Percentiles rank a stretch among this genome's conserved stretches.
These are phyloP conservation scores for Drosophila rufa DNA, from an alignment of 1,140 invertebrate species.

Conservation along the genomic window DNA sequence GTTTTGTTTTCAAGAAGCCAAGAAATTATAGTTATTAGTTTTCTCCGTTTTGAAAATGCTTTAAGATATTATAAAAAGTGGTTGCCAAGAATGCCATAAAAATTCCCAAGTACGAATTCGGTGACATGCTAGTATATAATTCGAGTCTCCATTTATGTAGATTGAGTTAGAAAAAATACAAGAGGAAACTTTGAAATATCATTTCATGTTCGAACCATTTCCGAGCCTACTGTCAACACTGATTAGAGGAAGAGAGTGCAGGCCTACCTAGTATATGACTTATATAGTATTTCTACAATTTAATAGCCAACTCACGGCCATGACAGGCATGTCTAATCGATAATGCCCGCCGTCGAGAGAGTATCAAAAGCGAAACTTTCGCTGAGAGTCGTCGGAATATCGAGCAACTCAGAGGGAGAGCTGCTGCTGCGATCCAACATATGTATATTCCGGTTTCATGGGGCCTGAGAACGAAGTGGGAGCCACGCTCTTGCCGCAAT, in stretches of 20 bases:
- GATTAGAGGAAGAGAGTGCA: not conserved
- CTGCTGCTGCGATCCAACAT: conserved; percentile 1
- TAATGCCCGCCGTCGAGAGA: not conserved
- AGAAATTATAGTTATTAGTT: too few species aligned
- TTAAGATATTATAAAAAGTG: too few species aligned
- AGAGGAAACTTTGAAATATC: too few species aligned
- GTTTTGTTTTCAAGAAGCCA: too few species aligned
- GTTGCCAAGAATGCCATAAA: too few species aligned
- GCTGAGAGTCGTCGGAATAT: conserved; percentile 23
- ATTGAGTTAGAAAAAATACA: too few species aligned
- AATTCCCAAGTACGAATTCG: too few species aligned
- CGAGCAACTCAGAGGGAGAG: conserved; percentile 7
- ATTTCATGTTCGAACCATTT: not conserved
- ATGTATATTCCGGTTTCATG: conserved; percentile 37
- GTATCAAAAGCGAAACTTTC: conserved; percentile 31
- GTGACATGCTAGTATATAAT: too few species aligned
- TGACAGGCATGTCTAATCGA: conserved; percentile 11
- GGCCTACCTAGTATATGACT: not conserved
- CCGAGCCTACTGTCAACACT: not conserved
- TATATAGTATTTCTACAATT: not conserved
- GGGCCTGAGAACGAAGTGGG: conserved; percentile 1
- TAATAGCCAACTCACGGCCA: not conserved
- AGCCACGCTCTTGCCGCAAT: conserved; percentile 20
- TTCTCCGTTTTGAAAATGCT: too few species aligned
- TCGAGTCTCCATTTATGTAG: too few species aligned